A percentile compares a stretch with the other conserved stretches of the same genome.
phyloP scores from a whole-genome alignment of 37 sponge, comb jelly and placozoan species.

The Diacarnus erythraeanus region DNA sequence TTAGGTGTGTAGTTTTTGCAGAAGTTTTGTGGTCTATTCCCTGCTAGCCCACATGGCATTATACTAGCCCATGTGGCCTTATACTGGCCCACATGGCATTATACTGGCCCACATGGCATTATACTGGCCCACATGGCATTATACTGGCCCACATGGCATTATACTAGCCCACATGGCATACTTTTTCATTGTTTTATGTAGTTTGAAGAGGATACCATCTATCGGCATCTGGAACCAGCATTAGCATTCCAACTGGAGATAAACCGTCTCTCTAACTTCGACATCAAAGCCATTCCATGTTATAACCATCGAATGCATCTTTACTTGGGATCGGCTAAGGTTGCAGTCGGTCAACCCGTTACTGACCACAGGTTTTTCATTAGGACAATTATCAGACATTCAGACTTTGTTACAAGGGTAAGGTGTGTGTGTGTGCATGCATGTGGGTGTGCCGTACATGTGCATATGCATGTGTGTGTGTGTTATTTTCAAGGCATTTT shows the following conservation, averaged over 20 bases:
- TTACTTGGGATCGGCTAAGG: constrained; percentile 94
- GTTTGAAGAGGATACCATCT: constrained; percentile 91
- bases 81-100: too few relatives aligned
- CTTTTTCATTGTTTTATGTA: constrained; percentile 9
- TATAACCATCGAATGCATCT: constrained; percentile 89
- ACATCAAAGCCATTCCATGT: constrained; percentile 76
- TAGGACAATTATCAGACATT: constrained; percentile 90
- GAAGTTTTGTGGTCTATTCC: too few relatives aligned
- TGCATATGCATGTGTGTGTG: too few relatives aligned
- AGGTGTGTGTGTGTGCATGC: constrained; percentile 8
- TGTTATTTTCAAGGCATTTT: too few relatives aligned
- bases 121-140: too few relatives aligned
- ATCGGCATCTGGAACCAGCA: constrained; percentile 96
- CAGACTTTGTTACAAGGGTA: constrained; percentile 86
- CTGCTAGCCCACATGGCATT: too few relatives aligned
- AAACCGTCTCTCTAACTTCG: constrained; percentile 87
- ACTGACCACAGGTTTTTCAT: constrained; percentile 93
- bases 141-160: too few relatives aligned
- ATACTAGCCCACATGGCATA: too few relatives aligned
- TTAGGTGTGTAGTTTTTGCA: too few relatives aligned
- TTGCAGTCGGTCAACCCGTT: constrained; percentile 58
- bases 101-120: too few relatives aligned
- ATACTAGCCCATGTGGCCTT: too few relatives aligned
- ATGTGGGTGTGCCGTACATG: too few relatives aligned
- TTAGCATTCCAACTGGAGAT: constrained; percentile 98